These are phyloP conservation scores for Phengaris alcon DNA, from an alignment of 2,888 invertebrate genomes.

Conservation along the genomic window DNA sequence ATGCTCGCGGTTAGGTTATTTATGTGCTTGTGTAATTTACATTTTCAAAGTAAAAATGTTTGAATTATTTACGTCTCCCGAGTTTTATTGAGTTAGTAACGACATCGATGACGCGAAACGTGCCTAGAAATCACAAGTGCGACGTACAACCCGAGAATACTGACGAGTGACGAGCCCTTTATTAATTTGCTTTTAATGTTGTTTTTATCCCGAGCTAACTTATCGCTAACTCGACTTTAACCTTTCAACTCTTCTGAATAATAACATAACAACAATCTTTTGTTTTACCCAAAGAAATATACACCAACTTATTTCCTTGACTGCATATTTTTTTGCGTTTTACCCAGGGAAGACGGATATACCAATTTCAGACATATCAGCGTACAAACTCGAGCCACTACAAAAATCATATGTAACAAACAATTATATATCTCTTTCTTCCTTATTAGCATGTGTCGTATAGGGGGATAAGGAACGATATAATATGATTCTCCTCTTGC, in stretches of 20 bases:
- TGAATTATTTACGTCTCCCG: slow-evolving; percentile 21
- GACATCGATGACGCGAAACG: slow-evolving; percentile 22
- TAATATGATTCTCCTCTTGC: too few species aligned
- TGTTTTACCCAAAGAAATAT: neutral
- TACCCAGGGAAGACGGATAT: too few species aligned
- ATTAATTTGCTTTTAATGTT: slow-evolving; percentile 19
- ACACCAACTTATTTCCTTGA: too few species aligned
- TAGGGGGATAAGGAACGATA: too few species aligned
- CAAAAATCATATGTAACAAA: too few species aligned
- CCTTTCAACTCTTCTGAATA: neutral
- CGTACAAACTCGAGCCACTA: too few species aligned
- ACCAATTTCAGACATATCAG: too few species aligned
- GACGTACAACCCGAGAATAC: neutral
- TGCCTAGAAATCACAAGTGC: neutral
- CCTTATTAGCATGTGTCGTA: too few species aligned
- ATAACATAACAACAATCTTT: neutral
- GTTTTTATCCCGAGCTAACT: neutral
- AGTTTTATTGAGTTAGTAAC: slow-evolving; percentile 27
- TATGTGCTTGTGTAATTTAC: neutral
- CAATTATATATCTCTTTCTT: too few species aligned
- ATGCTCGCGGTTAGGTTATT: too few species aligned
- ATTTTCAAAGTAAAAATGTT: slow-evolving; percentile 16
- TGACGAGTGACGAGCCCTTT: neutral
- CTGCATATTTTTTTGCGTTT: too few species aligned
- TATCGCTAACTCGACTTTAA: neutral